Evolutionary conservation across 2,888 invertebrate species (phyloP).

Genomic region (Villa cingulata): DNA sequence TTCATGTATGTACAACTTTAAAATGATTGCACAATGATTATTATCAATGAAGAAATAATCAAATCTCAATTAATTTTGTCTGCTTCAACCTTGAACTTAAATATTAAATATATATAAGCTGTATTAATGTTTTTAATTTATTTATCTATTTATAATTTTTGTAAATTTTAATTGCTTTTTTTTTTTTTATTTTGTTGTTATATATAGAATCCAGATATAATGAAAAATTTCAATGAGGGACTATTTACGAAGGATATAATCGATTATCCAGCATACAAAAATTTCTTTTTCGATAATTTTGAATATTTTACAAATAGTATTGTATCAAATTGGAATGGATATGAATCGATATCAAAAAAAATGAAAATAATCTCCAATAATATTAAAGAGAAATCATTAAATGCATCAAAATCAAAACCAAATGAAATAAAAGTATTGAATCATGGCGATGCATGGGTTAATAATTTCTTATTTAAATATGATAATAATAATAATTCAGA

Average conservation of each 20-base stretch:
- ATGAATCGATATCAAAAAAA: slow-evolving; percentile 33
- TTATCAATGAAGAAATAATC: too few species aligned
- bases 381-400: slow-evolving; percentile 20
- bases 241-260: background rate
- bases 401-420: background rate
- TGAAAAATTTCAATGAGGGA: slow-evolving; percentile 1
- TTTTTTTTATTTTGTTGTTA: background rate
- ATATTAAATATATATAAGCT: too few species aligned
- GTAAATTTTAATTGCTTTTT: too few species aligned
- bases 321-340: slow-evolving; percentile 36
- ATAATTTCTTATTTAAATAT: slow-evolving; percentile 40
- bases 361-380: slow-evolving; percentile 28
- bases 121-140: too few species aligned
- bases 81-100: too few species aligned
- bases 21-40: too few species aligned
- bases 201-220: slow-evolving; percentile 17
- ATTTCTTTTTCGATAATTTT: slow-evolving; percentile 1
- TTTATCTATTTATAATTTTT: too few species aligned
- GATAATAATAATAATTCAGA: slow-evolving; percentile 20
- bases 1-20: too few species aligned
- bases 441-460: slow-evolving; percentile 42
- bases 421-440: slow-evolving; percentile 35
- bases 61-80: too few species aligned
- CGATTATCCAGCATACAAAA: background rate
- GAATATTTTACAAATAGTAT: slow-evolving; percentile 24